Evolutionary conservation across 1,140 invertebrate species (phyloP).

Genomic region (Saccostrea glomerata): DNA sequence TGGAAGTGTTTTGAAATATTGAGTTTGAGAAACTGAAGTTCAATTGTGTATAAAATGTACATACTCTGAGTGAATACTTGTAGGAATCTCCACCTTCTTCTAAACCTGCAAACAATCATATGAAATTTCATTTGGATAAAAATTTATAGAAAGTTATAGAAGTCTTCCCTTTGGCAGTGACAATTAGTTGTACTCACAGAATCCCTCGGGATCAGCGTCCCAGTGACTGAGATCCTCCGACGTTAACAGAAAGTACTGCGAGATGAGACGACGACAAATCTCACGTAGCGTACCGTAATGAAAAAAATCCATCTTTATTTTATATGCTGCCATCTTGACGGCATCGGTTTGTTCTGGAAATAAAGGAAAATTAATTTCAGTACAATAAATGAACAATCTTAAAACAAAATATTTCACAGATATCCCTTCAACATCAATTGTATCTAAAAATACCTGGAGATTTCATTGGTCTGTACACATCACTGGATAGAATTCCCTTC

Average conservation of each 20-base stretch:
- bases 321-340: constrained; percentile 83
- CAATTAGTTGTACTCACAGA: constrained; percentile 81
- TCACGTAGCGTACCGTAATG: constrained; percentile 85
- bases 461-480: constrained; percentile 83
- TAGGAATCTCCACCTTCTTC: constrained; percentile 94
- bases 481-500: constrained; percentile 89
- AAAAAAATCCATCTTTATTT: constrained; percentile 88
- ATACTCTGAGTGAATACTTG: constrained; percentile 93
- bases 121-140: no score
- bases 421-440: no score
- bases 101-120: constrained; percentile 82
- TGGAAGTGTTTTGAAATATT: no score
- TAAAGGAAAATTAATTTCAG: no score
- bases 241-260: constrained; percentile 92
- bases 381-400: no score
- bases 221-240: constrained; percentile 91
- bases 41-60: constrained; percentile 49
- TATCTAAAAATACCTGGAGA: constrained; percentile 23
- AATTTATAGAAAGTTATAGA: no score
- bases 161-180: no score
- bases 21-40: no score
- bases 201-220: constrained; percentile 94
- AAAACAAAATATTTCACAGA: no score
- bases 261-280: constrained; percentile 91
- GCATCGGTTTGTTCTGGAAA: constrained; percentile 65